phyloP scores from a whole-genome alignment of 2,888 invertebrate genomes.

The Papilio protenor region DNA sequence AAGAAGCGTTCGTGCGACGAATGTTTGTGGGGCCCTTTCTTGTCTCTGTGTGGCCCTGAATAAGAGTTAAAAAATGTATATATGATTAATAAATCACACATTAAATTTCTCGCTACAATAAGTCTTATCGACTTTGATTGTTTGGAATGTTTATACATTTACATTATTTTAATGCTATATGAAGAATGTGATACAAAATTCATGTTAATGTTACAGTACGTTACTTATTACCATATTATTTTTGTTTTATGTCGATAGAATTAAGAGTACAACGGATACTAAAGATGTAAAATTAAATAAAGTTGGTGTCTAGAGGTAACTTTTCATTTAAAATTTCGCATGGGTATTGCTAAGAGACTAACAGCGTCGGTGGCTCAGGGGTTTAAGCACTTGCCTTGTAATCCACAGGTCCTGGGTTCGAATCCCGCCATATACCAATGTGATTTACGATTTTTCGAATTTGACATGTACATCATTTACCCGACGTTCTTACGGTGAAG shows the following conservation, averaged over 20 bases:
- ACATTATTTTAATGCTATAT: background rate
- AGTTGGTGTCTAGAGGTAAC: no score
- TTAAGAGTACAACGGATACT: background rate
- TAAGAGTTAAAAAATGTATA: conserved; percentile 17
- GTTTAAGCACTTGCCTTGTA: no score
- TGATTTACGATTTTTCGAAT: no score
- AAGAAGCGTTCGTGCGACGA: conserved; percentile 6
- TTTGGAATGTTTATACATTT: conserved; percentile 19
- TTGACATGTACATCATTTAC: no score
- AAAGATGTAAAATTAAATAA: background rate
- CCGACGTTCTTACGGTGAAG: no score
- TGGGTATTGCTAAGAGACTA: no score
- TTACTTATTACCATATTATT: background rate
- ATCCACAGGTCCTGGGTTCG: no score
- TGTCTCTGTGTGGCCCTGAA: conserved; percentile 11
- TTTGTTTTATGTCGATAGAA: background rate
- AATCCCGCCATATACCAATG: no score
- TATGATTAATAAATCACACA: conserved; percentile 29
- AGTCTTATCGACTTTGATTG: conserved; percentile 30
- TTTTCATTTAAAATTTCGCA: no score
- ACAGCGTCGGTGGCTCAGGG: no score
- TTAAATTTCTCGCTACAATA: conserved; percentile 2
- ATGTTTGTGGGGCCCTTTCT: conserved; percentile 9
- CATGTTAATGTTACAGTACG: background rate
- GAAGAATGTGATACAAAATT: background rate